Base-by-base conservation (phyloP, 1,140 invertebrate species). In the Bombus turneri region DNA sequence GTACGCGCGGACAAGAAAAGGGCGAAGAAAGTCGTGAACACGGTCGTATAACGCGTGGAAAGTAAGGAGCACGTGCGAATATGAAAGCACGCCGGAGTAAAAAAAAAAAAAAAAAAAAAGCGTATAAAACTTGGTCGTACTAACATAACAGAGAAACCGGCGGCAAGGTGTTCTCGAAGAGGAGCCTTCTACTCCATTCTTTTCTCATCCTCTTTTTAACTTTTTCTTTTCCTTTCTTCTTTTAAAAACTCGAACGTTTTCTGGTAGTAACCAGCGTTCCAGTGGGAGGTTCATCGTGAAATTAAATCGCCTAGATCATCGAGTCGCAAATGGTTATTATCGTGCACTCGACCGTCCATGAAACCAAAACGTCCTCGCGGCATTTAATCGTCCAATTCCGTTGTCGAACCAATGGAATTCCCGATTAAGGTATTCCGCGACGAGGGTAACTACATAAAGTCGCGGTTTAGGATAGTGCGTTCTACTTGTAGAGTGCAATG, bases 261-360 rank as follows among this genome's bases (percentile, higher is more conserved):
- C 41, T 8, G 1, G 53, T n/a, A 78, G 79, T 59, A 90, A 82
- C 78, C 34, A 59, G 68, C 66, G 79, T 64, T 82, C 64, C 10
- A 31, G 43, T n/a, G 8, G 34, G 64, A 66, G 78, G 57, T 87
- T 77, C 82, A 72, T 37, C 34, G 75, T 3, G 74, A 59, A 75
- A 90, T 90, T 90, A 87, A 69, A 82, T 59, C 69, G 53, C 74
- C 66, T 74, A 64, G 71, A 25, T 62, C 31, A 66, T 74, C 69
- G 76, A 80, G 78, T 86, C 73, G 71, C 79, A 83, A 88, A 89
- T 77, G 88, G 85, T 89, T 89, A 86, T 86, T 80, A 73, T 74
- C 34, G 62, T 57, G 74, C 71, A 81, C 53, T 34, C 31, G 64
- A 10, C 9, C 18, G 12, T n/a, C 28, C 28, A 53, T 18, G 18